Conservation (phyloP, 2,797 vertebrate genomes). For the Fistularia tabacaria region DNA sequence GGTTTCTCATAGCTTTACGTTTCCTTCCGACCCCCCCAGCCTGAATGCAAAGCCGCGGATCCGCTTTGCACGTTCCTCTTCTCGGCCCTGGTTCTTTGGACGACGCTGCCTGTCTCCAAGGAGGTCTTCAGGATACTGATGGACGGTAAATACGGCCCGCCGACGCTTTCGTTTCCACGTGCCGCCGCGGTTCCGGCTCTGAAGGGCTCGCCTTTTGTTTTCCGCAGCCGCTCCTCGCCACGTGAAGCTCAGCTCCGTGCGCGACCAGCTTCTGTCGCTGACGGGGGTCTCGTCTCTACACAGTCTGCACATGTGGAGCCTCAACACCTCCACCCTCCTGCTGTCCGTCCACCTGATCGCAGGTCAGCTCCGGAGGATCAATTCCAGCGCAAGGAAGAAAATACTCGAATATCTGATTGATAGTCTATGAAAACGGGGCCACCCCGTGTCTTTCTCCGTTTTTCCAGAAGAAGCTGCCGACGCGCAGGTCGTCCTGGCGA, state of each 20-base stretch:
- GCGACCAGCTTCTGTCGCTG: slow-evolving; percentile 74
- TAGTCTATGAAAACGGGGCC: not conserved
- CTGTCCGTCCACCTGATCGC: slow-evolving; percentile 79
- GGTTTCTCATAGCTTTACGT: no score
- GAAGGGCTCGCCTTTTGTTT: accelerated
- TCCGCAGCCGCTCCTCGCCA: slow-evolving; percentile 73
- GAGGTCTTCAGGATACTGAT: slow-evolving; percentile 87
- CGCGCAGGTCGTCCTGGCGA: slow-evolving; percentile 70
- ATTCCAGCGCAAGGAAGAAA: not conserved
- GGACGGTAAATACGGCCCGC: slow-evolving; percentile 77
- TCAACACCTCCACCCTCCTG: slow-evolving; percentile 73
- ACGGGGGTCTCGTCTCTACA: slow-evolving; percentile 74
- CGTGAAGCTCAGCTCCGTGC: slow-evolving; percentile 62
- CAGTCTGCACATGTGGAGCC: slow-evolving; percentile 82
- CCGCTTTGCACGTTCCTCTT: slow-evolving; percentile 92
- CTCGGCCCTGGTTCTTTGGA: slow-evolving; percentile 83
- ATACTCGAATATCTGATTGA: not conserved
- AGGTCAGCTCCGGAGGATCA: slow-evolving; percentile 60
- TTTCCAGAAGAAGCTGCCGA: slow-evolving; percentile 70
- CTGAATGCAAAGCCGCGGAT: slow-evolving; percentile 86
- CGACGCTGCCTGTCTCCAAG: slow-evolving; percentile 80
- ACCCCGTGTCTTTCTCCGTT: not conserved
- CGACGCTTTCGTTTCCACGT: not conserved
- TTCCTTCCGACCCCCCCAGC: slow-evolving; percentile 77
- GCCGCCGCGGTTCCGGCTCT: accelerated